Evolutionary conservation across 2,888 invertebrate species (phyloP), one percentile per base, ranked within the genome.

Genomic region (Helicoverpa assulta): DNA sequence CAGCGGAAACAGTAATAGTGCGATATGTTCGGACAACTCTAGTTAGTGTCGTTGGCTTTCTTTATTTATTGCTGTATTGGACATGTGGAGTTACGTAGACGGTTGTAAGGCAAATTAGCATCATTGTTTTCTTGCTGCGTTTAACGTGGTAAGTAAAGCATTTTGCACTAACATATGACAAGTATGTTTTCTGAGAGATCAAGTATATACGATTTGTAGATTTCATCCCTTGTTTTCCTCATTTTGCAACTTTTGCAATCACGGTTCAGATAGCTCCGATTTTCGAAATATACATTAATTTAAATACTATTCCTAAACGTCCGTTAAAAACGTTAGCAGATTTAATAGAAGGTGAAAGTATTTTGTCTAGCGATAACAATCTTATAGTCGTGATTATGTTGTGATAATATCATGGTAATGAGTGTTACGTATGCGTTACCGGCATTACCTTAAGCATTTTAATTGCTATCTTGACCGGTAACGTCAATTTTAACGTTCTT

Each of bases 1-100:
- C 40, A 62, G 47, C 78, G 86, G 86, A 86, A 85, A 83, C 83
- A 80, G 81, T 81, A 26, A 26, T 69, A 67, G 70, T 67, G 74
- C 64, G 73, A 68, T 78, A 74, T 81, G 77, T 70, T 83, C 78
- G 67, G 70, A 80, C 80, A 66, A 78, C 61, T 72, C 67, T 72
- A 67, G 56, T 76, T 63, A 71, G 53, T 67, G 54, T 66, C 59
- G 55, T 66, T 67, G 55, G 60, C 76, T 75, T 66, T 73, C 55
- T 66, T 63, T 67, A 58, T 70, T 63, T 68, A 66, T 66, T 80
- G 43, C 51, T 14, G 21, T 58, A 54, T 69, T 70, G 19, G n/a
- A 19, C 29, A 56, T 51, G n/a, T 59, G 58, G 16, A 52, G 47
- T 72, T 26, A 26, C 26, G 26, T 26, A 26, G 26, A 52, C n/a